A percentile compares a stretch with the other conserved stretches of the same genome.
Evolutionary conservation across 2,113 vertebrate genomes (phyloP).

Genomic region (Labrus mixtus): DNA sequence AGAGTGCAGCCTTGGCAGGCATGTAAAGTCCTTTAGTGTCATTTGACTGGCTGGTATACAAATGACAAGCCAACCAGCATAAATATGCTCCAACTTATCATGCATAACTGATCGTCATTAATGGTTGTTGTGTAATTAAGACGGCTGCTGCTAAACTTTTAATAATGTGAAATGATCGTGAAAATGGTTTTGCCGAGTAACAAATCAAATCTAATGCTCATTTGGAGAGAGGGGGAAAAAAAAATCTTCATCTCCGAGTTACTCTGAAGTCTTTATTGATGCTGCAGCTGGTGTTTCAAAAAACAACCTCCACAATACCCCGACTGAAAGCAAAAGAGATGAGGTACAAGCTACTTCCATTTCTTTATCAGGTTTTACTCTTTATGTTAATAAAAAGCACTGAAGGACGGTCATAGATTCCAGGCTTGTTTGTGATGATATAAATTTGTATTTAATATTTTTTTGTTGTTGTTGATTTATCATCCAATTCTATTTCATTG

Average conservation of each 20-base stretch:
- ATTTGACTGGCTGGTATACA: constrained; percentile 4
- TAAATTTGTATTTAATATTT: too few species aligned
- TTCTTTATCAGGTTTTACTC: not conserved
- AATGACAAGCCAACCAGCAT: not conserved
- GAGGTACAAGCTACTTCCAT: not conserved
- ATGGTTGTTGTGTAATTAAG: constrained; percentile 33
- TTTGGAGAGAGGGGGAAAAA: too few species aligned
- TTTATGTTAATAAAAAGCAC: not conserved
- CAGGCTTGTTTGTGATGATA: too few species aligned
- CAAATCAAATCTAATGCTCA: not conserved
- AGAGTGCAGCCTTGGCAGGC: constrained; percentile 14
- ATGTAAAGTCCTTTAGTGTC: constrained; percentile 25
- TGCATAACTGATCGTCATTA: constrained; percentile 8
- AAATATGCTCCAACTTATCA: constrained; percentile 10
- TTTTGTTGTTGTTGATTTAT: too few species aligned
- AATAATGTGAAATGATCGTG: constrained; percentile 8
- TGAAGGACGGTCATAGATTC: not conserved
- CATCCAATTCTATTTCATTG: too few species aligned
- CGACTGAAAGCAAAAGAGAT: not conserved
- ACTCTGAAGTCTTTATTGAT: not conserved
- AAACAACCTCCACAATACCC: not conserved
- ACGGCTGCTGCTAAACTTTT: constrained; percentile 17
- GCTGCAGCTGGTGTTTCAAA: not conserved
- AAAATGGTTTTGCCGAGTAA: constrained; percentile 24
- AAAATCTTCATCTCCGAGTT: constrained; percentile 1